Evolutionary conservation across 1,140 invertebrate species (phyloP).

Genomic region (Temnothorax nylanderi): DNA sequence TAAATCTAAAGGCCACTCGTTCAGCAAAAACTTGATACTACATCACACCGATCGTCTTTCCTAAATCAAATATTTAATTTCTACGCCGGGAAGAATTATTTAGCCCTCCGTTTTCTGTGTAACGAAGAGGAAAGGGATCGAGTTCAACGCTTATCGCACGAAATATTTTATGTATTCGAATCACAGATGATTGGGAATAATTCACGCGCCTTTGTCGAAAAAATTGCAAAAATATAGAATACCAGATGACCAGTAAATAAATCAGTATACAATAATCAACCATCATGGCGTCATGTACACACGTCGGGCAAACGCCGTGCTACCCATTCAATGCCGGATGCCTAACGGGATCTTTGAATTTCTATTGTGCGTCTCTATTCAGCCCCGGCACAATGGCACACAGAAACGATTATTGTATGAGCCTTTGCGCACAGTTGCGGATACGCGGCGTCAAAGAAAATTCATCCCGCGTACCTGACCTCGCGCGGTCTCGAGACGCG

Average conservation of each 20-base stretch:
- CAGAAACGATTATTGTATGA: conserved; percentile 14
- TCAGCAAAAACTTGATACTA: conserved; percentile 14
- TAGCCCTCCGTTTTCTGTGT: not conserved
- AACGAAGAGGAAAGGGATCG: not conserved
- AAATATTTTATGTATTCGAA: no score
- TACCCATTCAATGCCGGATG: conserved; percentile 42
- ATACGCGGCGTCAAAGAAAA: conserved; percentile 28
- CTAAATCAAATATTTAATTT: not conserved
- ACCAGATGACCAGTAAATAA: conserved; percentile 29
- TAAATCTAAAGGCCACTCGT: conserved; percentile 6
- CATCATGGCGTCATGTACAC: not conserved
- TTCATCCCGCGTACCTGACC: conserved; percentile 34
- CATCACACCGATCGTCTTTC: not conserved
- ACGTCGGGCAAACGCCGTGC: not conserved
- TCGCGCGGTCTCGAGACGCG: conserved; percentile 9
- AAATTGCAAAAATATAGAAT: not conserved
- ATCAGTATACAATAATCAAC: not conserved
- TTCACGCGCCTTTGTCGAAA: not conserved
- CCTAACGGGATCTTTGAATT: conserved; percentile 59
- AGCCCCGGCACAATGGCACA: conserved; percentile 46
- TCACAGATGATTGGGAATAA: not conserved
- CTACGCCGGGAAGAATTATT: not conserved
- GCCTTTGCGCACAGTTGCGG: conserved; percentile 3
- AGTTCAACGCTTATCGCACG: not conserved
- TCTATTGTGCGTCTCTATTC: conserved; percentile 50